Evolutionary conservation across 2,797 vertebrate genomes (phyloP).

Genomic region (Picus viridis): DNA sequence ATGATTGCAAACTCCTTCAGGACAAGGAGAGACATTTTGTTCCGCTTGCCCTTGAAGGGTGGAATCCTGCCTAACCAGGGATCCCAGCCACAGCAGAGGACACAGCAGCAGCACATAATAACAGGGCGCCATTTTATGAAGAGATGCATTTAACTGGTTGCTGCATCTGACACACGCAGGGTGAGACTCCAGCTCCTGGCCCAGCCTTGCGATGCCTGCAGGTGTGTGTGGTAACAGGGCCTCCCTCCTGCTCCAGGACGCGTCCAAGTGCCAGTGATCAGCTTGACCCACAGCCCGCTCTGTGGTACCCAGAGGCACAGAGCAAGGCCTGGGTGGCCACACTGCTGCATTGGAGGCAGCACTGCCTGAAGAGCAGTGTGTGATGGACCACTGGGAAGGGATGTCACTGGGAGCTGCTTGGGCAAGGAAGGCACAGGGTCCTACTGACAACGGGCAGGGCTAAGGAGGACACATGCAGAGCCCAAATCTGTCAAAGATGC

Average conservation of each 20-base stretch:
- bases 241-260: background rate
- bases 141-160: background rate
- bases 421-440: background rate
- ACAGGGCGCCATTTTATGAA: background rate
- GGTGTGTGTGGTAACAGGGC: background rate
- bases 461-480: background rate
- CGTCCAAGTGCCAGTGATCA: background rate
- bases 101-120: background rate
- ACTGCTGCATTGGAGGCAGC: rapidly evolving
- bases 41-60: slow-evolving; percentile 2
- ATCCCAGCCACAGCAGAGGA: background rate
- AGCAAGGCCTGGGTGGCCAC: background rate
- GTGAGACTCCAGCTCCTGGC: background rate
- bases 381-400: rapidly evolving
- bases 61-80: slow-evolving; percentile 38
- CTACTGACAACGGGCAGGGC: background rate
- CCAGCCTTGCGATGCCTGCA: background rate
- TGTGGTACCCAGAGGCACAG: background rate
- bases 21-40: slow-evolving; percentile 27
- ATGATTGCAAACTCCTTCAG: background rate
- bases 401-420: background rate
- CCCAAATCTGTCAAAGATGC: rapidly evolving
- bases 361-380: rapidly evolving
- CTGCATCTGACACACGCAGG: background rate
- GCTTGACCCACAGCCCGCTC: background rate